Evolutionary conservation across 2,888 invertebrate species (phyloP), one percentile per base, ranked within the genome.

Genomic region (Parnassius apollo): DNA sequence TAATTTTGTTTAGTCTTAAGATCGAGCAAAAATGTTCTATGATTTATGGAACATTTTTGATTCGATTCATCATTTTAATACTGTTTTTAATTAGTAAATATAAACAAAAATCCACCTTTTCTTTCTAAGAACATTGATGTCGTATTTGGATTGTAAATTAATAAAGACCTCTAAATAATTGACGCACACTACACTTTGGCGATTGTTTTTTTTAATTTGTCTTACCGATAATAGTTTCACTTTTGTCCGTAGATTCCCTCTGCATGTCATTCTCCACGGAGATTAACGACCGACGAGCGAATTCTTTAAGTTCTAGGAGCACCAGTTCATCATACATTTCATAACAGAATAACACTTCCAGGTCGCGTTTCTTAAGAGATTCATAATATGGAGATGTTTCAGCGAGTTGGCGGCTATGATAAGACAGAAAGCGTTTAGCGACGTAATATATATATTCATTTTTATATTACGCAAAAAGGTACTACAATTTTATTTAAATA

Each of bases 311-410:
- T 75, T 98, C 98, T 93, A 98, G 94, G 22, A 99, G 89, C 2
- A 98, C 98, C 59, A 99, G 90, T 85, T 99, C 99, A 83, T 99
- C 99, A 74, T 98, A 98, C n/a, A 97, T 96, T 79, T 99, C 99
- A 76, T 97, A 98, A 77, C 98, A 97, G 88, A 98, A 99, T 12
- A 99, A 85, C 0, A 99, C 98, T 89, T 99, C 98, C 7, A 96
- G 94, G 71, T 97, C 95, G 58, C 95, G 95, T 78, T 96, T 95
- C 80, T 97, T 97, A 13, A 99, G 92, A 11, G 97, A 96, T 88
- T 99, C 99, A 76, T 95, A 97, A 82, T 99, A 99, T 0, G 99
- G 99, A 0, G 99, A 99, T 0, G 96, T 94, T 86, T 98, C 97
- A 0, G 99, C 99, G 60, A 99, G 91, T 65, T 95, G 94, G 42